phyloP scores from a whole-genome alignment of 2,797 vertebrate species.

The Argyrosomus regius region DNA sequence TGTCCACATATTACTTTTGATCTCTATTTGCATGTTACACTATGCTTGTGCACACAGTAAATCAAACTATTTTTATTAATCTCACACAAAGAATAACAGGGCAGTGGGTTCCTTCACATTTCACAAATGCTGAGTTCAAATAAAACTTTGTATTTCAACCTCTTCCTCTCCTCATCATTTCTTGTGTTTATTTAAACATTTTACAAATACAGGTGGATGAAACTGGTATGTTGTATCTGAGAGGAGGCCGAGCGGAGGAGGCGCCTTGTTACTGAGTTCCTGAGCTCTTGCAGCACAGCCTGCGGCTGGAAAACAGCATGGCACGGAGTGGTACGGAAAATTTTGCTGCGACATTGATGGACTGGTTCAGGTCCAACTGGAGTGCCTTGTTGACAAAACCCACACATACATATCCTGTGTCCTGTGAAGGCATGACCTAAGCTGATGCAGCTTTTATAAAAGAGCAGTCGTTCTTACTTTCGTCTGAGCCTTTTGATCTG shows the following conservation, averaged over 20 bases:
- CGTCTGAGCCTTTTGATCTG: conserved; percentile 18
- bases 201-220: conserved; percentile 13
- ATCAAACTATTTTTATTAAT: conserved; percentile 33
- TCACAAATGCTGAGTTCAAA: conserved; percentile 64
- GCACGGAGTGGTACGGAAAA: conserved; percentile 42
- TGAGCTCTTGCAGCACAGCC: conserved; percentile 33
- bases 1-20: conserved; percentile 33
- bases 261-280: conserved; percentile 20
- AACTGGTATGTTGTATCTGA: conserved; percentile 22
- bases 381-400: conserved; percentile 29
- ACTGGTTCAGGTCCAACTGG: conserved; percentile 47
- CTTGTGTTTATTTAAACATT: conserved; percentile 19
- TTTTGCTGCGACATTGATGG: conserved; percentile 19
- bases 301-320: conserved; percentile 11
- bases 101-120: conserved; percentile 63
- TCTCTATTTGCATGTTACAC: conserved; percentile 65
- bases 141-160: conserved; percentile 73
- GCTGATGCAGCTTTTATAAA: conserved; percentile 14
- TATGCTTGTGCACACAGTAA: conserved; percentile 40
- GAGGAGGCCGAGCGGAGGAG: conserved; percentile 2
- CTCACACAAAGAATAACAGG: conserved; percentile 48
- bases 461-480: conserved; percentile 5
- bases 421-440: conserved; percentile 8
- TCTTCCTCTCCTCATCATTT: conserved; percentile 35
- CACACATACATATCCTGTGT: conserved; percentile 9